These are phyloP conservation scores for Spodoptera frugiperda DNA, from an alignment of 1,140 invertebrate species.

Conservation along the genomic window DNA sequence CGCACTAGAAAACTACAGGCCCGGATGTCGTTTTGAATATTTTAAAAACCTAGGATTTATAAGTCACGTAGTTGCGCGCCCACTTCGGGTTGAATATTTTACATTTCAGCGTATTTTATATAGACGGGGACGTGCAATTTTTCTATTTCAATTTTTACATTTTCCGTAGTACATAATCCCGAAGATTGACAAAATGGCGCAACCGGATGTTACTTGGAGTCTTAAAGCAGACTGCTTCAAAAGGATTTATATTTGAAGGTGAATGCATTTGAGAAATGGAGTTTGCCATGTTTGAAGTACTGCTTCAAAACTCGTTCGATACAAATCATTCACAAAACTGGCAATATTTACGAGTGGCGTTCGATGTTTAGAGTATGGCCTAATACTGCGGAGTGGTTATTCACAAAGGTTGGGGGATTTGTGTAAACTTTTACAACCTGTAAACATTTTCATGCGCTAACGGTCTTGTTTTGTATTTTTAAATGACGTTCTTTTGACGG, in stretches of 20 bases:
- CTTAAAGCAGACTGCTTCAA: conserved; percentile 19
- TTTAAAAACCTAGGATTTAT: conserved; percentile 13
- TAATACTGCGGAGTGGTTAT: neutral
- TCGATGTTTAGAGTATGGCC: conserved; percentile 10
- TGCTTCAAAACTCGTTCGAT: conserved; percentile 37
- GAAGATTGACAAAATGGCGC: conserved; percentile 34
- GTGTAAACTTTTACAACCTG: conserved; percentile 1
- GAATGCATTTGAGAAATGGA: conserved; percentile 44
- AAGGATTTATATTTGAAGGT: conserved; percentile 27
- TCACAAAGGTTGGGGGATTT: neutral
- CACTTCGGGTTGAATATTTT: conserved; percentile 30
- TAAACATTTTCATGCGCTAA: conserved; percentile 5
- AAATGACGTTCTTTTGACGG: conserved; percentile 35
- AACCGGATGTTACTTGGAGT: neutral
- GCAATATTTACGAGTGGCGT: conserved; percentile 32
- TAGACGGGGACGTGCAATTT: neutral
- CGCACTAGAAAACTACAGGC: neutral
- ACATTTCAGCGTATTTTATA: neutral
- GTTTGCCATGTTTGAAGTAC: conserved; percentile 13
- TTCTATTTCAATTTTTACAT: conserved; percentile 13
- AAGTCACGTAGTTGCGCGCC: conserved; percentile 12
- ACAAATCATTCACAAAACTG: conserved; percentile 32
- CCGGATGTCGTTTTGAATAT: conserved; percentile 4
- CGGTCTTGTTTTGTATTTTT: conserved; percentile 2
- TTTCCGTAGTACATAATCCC: conserved; percentile 12